These are phyloP conservation scores for Cyprinodon tularosa DNA, from an alignment of 2,113 vertebrate genomes.

Conservation along the genomic window DNA sequence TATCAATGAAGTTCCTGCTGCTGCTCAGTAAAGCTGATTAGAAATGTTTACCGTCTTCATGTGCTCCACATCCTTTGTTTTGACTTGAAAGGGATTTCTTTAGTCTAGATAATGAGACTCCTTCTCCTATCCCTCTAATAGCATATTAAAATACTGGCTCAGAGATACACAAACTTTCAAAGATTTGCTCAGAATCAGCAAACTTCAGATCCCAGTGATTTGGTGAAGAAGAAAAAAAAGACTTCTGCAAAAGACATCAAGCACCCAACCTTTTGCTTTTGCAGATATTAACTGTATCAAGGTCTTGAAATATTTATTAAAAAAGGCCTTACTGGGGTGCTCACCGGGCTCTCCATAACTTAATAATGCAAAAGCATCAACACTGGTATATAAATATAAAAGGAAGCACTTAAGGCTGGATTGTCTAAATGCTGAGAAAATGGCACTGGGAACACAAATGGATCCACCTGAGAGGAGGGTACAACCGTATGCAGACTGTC, in stretches of 20 bases:
- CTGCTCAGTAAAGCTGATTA: constrained; percentile 31
- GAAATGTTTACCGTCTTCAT: constrained; percentile 16
- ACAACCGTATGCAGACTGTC: constrained; percentile 49
- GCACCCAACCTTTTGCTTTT: constrained; percentile 43
- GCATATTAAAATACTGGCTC: background rate
- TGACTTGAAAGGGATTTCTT: constrained; percentile 19
- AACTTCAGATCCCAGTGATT: constrained; percentile 30
- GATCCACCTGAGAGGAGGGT: constrained; percentile 29
- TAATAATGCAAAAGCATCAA: constrained; percentile 75
- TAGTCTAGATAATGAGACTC: constrained; percentile 36
- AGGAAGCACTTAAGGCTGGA: constrained; percentile 68
- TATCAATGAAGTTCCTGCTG: constrained; percentile 28
- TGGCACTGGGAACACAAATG: constrained; percentile 43
- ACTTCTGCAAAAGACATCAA: constrained; percentile 56
- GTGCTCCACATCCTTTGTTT: constrained; percentile 36
- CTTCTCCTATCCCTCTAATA: constrained; percentile 4
- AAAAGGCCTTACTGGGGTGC: constrained; percentile 68
- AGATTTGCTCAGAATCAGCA: constrained; percentile 47
- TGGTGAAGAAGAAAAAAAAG: background rate
- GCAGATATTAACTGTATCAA: constrained; percentile 69
- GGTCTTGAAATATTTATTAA: constrained; percentile 77
- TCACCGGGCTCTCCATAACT: constrained; percentile 68
- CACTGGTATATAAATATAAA: constrained; percentile 75
- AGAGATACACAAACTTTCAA: constrained; percentile 26
- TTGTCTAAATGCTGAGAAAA: constrained; percentile 67